Evolutionary conservation across 2,888 invertebrate genomes (phyloP).

Genomic region (Melolontha melolontha): DNA sequence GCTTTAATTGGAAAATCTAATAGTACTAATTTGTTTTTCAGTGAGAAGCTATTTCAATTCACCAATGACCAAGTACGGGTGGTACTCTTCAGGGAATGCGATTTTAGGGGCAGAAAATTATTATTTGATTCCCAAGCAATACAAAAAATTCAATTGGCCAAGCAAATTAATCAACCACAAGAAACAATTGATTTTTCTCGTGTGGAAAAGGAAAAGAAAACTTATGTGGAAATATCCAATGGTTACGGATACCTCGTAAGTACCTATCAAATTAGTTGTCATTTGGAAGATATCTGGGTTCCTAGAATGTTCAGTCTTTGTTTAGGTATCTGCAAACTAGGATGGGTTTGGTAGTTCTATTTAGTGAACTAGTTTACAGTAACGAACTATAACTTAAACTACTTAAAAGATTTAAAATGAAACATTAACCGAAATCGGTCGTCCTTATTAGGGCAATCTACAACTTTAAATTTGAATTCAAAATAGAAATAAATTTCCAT

Average conservation of each 20-base stretch:
- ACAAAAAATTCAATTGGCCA: conserved; percentile 69
- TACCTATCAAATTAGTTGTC: too few species aligned
- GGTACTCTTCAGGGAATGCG: conserved; percentile 87
- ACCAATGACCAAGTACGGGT: conserved; percentile 82
- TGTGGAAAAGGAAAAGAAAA: conserved; percentile 47
- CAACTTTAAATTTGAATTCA: too few species aligned
- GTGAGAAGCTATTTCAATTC: conserved; percentile 73
- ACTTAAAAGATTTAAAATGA: too few species aligned
- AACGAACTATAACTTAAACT: too few species aligned
- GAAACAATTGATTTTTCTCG: conserved; percentile 26
- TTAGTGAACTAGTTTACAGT: too few species aligned
- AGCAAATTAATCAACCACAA: conserved; percentile 17
- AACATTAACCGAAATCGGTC: too few species aligned
- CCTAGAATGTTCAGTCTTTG: conserved; percentile 13
- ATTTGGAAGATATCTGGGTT: neutral
- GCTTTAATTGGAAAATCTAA: too few species aligned
- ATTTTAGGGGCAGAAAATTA: conserved; percentile 82
- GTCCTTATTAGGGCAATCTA: too few species aligned
- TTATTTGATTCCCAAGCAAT: conserved; percentile 85
- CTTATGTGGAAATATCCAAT: conserved; percentile 73
- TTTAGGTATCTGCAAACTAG: neutral
- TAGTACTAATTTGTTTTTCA: conserved; percentile 53
- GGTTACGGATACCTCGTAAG: conserved; percentile 76
- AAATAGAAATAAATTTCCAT: too few species aligned
- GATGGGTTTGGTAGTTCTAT: too few species aligned